Evolutionary conservation across 2,888 invertebrate genomes (phyloP), one percentile per base, ranked within the genome.

Genomic region (Asteroscopus sphinx): DNA sequence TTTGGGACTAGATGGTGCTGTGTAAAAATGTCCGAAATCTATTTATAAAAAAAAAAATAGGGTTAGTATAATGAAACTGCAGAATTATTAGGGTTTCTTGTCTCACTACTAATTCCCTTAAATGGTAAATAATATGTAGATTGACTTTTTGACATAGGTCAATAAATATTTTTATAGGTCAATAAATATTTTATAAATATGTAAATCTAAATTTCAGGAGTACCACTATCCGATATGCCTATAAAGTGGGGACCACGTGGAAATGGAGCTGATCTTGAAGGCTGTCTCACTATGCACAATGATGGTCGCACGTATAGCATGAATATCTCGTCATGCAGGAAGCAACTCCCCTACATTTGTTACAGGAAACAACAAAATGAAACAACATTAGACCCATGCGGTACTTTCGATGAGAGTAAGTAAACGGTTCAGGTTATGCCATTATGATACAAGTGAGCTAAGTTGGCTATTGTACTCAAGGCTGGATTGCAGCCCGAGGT

Each of bases 401-500:
- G 37, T 7, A 37, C 37, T 9, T 37, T 37, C 12, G 37, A 37
- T 12, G 12, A n/a, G 5, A 12, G 37, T 37, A n/a, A 37, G 37
- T 37, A 37, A 2, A n/a, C 4, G 1, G 16, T n/a, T 17, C 0
- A 5, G 4, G 3, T 16, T 36, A 4, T 3, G n/a, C 1, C n/a
- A 30, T 11, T 30, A 30, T 21, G n/a, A n/a, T n/a, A n/a, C n/a
- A n/a, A n/a, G n/a, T n/a, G n/a, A n/a, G n/a, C n/a, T n/a, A n/a
- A n/a, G n/a, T n/a, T n/a, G n/a, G n/a, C n/a, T n/a, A n/a, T n/a
- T n/a, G n/a, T n/a, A n/a, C n/a, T n/a, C n/a, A n/a, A n/a, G n/a
- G n/a, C n/a, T n/a, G n/a, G n/a, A n/a, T 21, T 21, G 21, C 3
- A 30, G n/a, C 30, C 11, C n/a, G 1, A 1, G 21, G 4, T 21